Base-by-base conservation (phyloP, 2,113 vertebrate genomes). In the Mola mola region DNA sequence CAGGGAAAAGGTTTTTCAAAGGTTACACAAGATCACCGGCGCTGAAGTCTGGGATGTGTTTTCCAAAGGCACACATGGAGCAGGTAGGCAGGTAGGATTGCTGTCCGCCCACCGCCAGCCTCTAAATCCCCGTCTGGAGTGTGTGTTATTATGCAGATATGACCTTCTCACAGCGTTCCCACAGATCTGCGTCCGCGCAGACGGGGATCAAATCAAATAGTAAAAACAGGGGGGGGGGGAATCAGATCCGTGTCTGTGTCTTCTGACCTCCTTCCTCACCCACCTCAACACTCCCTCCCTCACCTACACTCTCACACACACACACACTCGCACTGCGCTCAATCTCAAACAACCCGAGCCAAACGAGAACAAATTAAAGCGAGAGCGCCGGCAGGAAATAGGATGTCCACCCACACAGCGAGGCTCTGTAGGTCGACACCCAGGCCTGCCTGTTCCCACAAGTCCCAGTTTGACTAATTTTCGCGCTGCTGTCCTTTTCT, bases 31-130 rank as follows among this genome's bases (percentile, higher is more conserved):
- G 4, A 9, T 20, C 15, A 16, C 46, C 31, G 3, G 31, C 38
- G 37, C 50, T 41, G 65, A 60, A 5, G 17, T 38, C 28, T 19
- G 3, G 80, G 73, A 85, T 85, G 70, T 53, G 11, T 82, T 88
- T 79, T 82, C 81, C 64, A 81, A 78, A 84, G 1, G 53, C 47
- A 56, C 57, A 61, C 66, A 62, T 64, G 56, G 48, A 46, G 66
- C 72, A 85, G 81, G 72, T 82, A 63, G 67, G 68, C 80, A 85
- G 78, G 83, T 84, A 78, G 73, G 78, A 84, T 81, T 87, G 79
- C 83, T 78, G 42, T 38, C 77, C 79, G 62, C 87, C 87, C 85
- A 86, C 85, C 66, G 66, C 5, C 57, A 53, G 34, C 69, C 58
- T 66, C 58, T 72, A 58, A 78, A 79, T 79, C 77, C 77, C 22